Base-by-base conservation (phyloP, 2,797 vertebrate genomes). In the Acrocephalus scirpaceus region DNA sequence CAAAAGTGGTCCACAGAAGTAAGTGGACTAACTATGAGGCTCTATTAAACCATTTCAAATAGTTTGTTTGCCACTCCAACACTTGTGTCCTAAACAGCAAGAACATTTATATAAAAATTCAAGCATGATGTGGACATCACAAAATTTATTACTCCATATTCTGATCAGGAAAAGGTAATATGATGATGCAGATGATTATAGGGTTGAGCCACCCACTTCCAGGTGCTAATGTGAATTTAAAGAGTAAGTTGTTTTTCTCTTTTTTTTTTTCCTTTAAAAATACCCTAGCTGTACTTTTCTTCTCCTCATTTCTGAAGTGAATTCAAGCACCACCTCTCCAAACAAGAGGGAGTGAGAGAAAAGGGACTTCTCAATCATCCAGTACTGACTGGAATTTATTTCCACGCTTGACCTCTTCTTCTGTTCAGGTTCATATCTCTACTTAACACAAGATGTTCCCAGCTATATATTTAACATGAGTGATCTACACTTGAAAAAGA, bases 341-440 rank as follows among this genome's bases (percentile, higher is more conserved):
- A 95, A 92, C 38, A 88, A 92, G 88, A 92, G 76, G 47, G 53
- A 81, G 56, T 0, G 7, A 93, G 40, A 96, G 83, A 88, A 95
- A 93, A 95, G 79, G 60, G 85, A 92, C 83, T 95, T 97, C 91
- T 93, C 92, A 70, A 34, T 94, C 91, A 91, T 79, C 44, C 58
- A 77, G 40, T 84, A 82, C 76, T 67, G 90, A 94, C 92, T 93
- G 56, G 93, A 97, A 95, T 97, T 97, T 95, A 95, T 96, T 95
- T 96, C 94, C 88, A 95, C 3, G 72, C 94, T 95, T 94, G 95
- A 96, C 95, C 95, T 92, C 94, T 94, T 95, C 93, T 95, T 95
- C 95, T 95, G 91, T 95, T 96, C 91, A 92, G 93, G 95, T 96
- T 96, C 93, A 65, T 88, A 87, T 93, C 90, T 95, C 92, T 95